Percentiles rank a stretch among this genome's conserved stretches.
phyloP scores from a whole-genome alignment of 2,888 invertebrate species.

The Xylota segnis region DNA sequence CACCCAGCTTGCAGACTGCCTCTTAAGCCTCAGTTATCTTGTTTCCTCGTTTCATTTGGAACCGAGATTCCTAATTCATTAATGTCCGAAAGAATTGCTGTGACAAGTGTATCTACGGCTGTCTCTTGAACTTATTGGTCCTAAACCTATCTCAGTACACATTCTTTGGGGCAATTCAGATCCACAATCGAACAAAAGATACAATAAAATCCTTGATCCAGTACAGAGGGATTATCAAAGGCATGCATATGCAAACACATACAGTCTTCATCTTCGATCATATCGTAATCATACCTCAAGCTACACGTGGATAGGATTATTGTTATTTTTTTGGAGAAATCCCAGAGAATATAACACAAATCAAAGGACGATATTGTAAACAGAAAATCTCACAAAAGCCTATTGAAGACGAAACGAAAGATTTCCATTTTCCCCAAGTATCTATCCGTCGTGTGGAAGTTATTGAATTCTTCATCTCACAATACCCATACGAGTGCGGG shows the following conservation, averaged over 20 bases:
- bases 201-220: neutral
- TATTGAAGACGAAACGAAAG: constrained; percentile 8
- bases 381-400: constrained; percentile 24
- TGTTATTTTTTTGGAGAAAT: neutral
- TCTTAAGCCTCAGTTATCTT: no score
- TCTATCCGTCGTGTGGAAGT: constrained; percentile 1
- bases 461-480: neutral
- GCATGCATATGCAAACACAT: neutral
- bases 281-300: neutral
- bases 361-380: neutral
- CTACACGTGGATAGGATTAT: constrained; percentile 12
- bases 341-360: neutral
- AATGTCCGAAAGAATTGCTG: no score
- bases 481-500: no score
- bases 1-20: no score
- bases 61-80: no score
- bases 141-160: neutral
- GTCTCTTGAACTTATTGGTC: neutral
- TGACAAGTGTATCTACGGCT: no score
- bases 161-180: neutral
- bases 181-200: neutral
- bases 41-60: no score
- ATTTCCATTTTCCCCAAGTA: neutral
- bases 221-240: neutral
- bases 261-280: constrained; percentile 1